Conservation (phyloP, 2,113 vertebrate genomes). For the Anoplopoma fimbria region DNA sequence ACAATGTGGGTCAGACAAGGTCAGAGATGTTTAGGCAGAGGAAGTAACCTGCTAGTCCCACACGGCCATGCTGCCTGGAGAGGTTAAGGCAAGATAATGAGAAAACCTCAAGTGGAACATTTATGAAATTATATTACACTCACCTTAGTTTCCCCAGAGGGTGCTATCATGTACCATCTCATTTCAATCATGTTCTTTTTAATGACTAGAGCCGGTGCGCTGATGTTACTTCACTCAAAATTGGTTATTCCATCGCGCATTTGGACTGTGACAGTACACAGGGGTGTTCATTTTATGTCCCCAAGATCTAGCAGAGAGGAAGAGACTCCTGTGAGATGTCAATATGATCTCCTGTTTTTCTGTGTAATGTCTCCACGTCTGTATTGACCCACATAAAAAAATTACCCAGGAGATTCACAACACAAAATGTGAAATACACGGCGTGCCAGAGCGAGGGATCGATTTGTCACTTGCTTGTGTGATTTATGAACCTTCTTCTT, state of each 20-base stretch:
- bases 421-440: conserved; percentile 34
- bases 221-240: conserved; percentile 23
- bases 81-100: conserved; percentile 78
- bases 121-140: conserved; percentile 68
- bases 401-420: not conserved
- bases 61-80: conserved; percentile 33
- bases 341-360: conserved; percentile 12
- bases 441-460: not conserved
- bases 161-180: conserved; percentile 59
- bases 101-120: conserved; percentile 79
- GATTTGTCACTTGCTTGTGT: conserved; percentile 52
- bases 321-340: conserved; percentile 4
- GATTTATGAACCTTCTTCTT: conserved; percentile 59
- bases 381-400: conserved; percentile 13
- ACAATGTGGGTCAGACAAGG: conserved; percentile 19
- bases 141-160: conserved; percentile 60
- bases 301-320: not conserved
- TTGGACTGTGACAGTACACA: not conserved
- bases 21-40: conserved; percentile 39
- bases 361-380: conserved; percentile 17
- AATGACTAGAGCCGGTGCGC: conserved; percentile 39
- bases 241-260: conserved; percentile 14
- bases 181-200: conserved; percentile 71
- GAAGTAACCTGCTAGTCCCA: conserved; percentile 49
- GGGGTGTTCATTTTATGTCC: not conserved